These are phyloP conservation scores for Callyntrura guangdongensis DNA, from an alignment of 2,888 invertebrate species.

Conservation along the genomic window DNA sequence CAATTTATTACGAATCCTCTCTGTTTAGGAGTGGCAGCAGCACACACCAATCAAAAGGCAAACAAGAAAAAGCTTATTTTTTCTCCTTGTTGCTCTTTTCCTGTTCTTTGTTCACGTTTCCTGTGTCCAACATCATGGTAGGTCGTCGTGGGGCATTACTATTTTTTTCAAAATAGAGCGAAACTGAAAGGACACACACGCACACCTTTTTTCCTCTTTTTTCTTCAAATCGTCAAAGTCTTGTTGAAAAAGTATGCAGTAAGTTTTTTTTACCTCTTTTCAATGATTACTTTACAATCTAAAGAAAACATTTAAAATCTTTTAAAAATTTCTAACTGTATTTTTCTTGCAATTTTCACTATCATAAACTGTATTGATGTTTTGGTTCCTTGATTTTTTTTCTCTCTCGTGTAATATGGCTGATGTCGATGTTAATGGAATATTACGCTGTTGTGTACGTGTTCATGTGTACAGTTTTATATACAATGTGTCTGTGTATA, in stretches of 20 bases:
- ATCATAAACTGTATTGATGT: neutral
- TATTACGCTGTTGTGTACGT: neutral
- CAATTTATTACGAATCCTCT: neutral
- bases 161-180: neutral
- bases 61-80: constrained; percentile 29
- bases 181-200: constrained; percentile 1
- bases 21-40: neutral
- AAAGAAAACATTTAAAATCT: neutral
- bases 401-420: constrained; percentile 3
- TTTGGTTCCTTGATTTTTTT: neutral
- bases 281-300: constrained; percentile 25
- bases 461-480: neutral
- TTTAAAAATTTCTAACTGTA: neutral
- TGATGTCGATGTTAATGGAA: neutral
- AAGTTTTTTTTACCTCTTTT: neutral
- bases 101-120: constrained; percentile 77
- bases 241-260: neutral
- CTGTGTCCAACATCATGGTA: constrained; percentile 63
- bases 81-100: constrained; percentile 66
- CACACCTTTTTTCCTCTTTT: constrained; percentile 32
- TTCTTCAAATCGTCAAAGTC: neutral
- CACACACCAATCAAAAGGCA: neutral
- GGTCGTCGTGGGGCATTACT: neutral
- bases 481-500: neutral
- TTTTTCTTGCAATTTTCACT: constrained; percentile 17